Conservation (phyloP, 2,888 invertebrate genomes). For the Pseudococcus jackbeardsleyi region DNA sequence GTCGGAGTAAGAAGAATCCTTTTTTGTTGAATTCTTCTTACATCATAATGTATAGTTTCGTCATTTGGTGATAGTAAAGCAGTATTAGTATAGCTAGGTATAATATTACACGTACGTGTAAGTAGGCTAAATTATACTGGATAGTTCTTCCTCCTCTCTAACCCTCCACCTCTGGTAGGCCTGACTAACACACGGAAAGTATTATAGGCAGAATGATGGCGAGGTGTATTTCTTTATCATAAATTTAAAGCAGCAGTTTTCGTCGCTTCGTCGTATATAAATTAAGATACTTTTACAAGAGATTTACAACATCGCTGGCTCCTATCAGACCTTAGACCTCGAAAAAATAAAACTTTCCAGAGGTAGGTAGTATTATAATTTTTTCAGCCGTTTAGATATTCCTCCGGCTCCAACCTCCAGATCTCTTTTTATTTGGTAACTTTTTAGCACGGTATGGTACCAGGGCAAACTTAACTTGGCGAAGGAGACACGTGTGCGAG, state of each 20-base stretch:
- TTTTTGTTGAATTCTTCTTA: slow-evolving; percentile 19
- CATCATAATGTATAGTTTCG: neutral
- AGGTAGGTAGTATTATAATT: too few species aligned
- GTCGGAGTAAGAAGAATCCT: neutral
- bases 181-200: neutral
- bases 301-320: neutral
- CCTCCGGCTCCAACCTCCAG: too few species aligned
- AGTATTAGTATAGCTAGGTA: neutral
- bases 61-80: neutral
- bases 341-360: neutral
- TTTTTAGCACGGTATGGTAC: too few species aligned
- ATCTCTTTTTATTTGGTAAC: too few species aligned
- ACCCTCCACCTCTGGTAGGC: neutral
- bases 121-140: neutral
- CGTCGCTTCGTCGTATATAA: neutral
- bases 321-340: neutral
- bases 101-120: neutral
- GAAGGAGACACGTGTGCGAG: neutral
- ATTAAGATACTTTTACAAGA: slow-evolving; percentile 22
- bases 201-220: neutral
- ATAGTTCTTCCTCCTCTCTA: neutral
- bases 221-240: neutral
- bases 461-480: too few species aligned
- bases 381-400: too few species aligned
- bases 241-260: slow-evolving; percentile 6